Percentiles rank a stretch among this genome's conserved stretches.
Conservation (phyloP, 2,797 vertebrate species). For the Scolopax bukidnonensis region DNA sequence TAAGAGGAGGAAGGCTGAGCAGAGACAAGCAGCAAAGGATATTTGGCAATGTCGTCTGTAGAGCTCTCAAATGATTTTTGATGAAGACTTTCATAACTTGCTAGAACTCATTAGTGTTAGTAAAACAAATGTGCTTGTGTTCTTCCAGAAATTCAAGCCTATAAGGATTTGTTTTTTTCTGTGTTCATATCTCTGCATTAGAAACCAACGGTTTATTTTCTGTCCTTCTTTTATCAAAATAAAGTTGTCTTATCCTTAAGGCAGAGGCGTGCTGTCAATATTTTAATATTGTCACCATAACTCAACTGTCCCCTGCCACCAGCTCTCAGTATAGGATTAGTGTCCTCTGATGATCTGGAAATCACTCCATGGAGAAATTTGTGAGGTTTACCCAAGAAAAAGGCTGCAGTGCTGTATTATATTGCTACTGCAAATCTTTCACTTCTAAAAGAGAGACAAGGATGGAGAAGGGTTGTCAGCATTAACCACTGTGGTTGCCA, state of each 20-base stretch:
- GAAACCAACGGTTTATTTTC: not conserved
- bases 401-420: not conserved
- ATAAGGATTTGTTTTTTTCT: not conserved
- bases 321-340: not conserved
- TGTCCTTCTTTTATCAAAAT: not conserved
- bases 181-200: not conserved
- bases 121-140: not conserved
- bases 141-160: not conserved
- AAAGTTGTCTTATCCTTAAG: not conserved
- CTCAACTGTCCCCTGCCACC: not conserved
- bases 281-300: not conserved
- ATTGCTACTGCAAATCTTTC: not conserved
- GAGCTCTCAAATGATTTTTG: not conserved
- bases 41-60: not conserved
- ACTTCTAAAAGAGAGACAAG: not conserved
- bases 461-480: not conserved
- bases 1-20: not conserved
- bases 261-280: not conserved
- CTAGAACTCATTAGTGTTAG: not conserved
- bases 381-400: not conserved
- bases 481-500: not conserved
- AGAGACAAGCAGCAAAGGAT: not conserved
- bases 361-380: not conserved
- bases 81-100: not conserved
- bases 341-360: not conserved